phyloP scores from a whole-genome alignment of 2,888 invertebrate genomes.

The Tupiocoris notatus region DNA sequence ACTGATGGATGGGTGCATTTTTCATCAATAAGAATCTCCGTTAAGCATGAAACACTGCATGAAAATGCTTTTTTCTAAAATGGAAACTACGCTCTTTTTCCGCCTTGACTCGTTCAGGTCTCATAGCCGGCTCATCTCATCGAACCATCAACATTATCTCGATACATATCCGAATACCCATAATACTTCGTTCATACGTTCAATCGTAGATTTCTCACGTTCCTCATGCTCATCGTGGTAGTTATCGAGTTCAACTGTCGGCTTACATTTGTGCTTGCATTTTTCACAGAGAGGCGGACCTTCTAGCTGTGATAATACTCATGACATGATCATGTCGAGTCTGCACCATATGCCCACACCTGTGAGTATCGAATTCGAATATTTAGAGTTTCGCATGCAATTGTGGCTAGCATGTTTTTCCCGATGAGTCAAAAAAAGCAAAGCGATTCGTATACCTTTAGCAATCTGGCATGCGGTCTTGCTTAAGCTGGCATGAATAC shows the following conservation, averaged over 20 bases:
- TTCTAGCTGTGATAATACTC: conserved; percentile 56
- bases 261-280: conserved; percentile 20
- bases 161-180: too few relatives aligned
- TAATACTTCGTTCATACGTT: too few relatives aligned
- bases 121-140: neutral
- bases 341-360: conserved; percentile 62
- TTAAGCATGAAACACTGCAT: conserved; percentile 14
- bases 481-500: conserved; percentile 28
- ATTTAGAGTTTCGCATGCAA: conserved; percentile 15
- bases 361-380: conserved; percentile 56
- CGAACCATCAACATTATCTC: too few relatives aligned
- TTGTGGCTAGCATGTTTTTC: conserved; percentile 18
- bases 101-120: neutral
- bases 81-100: neutral
- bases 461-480: conserved; percentile 30
- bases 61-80: neutral
- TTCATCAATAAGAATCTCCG: conserved; percentile 17
- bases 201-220: too few relatives aligned
- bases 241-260: neutral
- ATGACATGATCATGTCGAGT: conserved; percentile 60
- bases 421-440: conserved; percentile 10
- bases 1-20: conserved; percentile 1
- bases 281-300: conserved; percentile 57
- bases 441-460: conserved; percentile 15
- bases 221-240: too few relatives aligned